phyloP scores from a whole-genome alignment of 2,888 invertebrate genomes.

The Nasonovia ribisnigri region DNA sequence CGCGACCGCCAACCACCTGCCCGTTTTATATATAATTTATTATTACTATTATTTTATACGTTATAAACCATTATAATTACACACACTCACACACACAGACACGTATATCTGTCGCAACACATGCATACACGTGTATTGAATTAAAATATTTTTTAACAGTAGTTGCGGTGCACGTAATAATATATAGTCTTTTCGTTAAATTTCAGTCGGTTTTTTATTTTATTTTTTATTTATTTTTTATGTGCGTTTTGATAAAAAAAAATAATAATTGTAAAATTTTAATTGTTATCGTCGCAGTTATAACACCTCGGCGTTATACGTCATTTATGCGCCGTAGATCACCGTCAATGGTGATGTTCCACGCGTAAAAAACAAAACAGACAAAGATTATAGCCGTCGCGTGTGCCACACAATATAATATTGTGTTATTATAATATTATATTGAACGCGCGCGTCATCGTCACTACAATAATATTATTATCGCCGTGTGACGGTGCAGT shows the following conservation, averaged over 20 bases:
- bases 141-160: not conserved
- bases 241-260: not conserved
- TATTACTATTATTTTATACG: not conserved
- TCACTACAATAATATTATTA: not conserved
- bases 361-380: not conserved
- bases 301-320: not conserved
- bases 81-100: not conserved
- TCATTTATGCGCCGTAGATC: not conserved
- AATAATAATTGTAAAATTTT: not conserved
- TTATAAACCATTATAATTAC: not conserved
- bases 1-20: conserved; percentile 7
- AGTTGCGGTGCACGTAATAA: not conserved
- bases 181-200: not conserved
- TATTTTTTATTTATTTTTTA: not conserved
- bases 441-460: not conserved
- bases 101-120: not conserved
- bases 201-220: not conserved
- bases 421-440: too few relatives aligned
- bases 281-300: not conserved
- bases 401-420: not conserved
- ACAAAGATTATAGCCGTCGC: not conserved
- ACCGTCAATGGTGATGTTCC: not conserved
- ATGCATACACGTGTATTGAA: not conserved
- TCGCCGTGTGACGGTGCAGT: not conserved
- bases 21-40: not conserved